Conservation (phyloP, 92 coral and sea anemone species). For the Blastomussa wellsi region DNA sequence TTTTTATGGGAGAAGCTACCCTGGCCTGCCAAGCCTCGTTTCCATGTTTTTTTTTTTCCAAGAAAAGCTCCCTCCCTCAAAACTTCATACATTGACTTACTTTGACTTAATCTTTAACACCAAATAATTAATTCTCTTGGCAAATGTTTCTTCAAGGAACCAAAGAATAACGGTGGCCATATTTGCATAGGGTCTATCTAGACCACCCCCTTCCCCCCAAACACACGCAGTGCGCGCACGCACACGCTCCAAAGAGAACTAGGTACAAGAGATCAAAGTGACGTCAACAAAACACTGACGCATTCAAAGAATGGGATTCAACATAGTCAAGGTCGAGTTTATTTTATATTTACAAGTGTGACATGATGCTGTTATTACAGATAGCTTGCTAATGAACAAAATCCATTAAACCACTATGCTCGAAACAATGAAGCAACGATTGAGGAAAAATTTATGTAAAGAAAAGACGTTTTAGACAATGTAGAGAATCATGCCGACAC, state of each 20-base stretch:
- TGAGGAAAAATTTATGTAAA: not conserved
- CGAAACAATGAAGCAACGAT: slow-evolving; percentile 26
- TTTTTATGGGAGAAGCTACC: no score
- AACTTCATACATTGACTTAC: no score
- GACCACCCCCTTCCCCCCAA: no score
- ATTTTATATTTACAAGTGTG: slow-evolving; percentile 60
- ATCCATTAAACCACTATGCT: slow-evolving; percentile 7
- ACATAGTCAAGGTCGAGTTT: slow-evolving; percentile 37
- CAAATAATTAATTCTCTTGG: no score
- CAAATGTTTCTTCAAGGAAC: no score
- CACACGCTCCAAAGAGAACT: not conserved
- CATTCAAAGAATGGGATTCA: not conserved
- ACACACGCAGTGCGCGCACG: no score
- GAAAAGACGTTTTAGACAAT: slow-evolving; percentile 4
- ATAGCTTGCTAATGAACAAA: slow-evolving; percentile 4
- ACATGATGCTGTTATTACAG: slow-evolving; percentile 22
- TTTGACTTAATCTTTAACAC: no score
- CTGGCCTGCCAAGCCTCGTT: no score
- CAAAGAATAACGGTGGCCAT: no score
- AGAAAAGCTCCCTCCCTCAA: no score
- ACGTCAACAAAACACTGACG: not conserved
- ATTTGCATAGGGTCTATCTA: no score
- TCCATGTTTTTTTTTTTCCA: no score
- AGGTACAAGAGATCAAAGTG: not conserved
- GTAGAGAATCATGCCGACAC: not conserved